These are phyloP conservation scores for Embidobia sp. DNA, from an alignment of 2,888 invertebrate genomes.

Conservation along the genomic window DNA sequence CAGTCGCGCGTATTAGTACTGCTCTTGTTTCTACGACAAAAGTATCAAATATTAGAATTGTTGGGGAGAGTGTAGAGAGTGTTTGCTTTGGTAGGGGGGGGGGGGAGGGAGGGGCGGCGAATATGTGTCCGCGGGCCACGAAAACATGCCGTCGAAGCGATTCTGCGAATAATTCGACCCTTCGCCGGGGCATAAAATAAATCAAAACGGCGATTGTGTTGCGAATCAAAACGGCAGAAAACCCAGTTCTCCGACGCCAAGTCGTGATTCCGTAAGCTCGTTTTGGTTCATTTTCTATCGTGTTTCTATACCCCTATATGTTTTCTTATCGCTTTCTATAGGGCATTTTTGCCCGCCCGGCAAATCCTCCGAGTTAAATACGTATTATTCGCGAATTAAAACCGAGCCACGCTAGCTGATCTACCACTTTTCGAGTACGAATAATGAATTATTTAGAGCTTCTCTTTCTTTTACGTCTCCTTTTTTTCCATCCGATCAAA, in stretches of 20 bases:
- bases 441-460: slow-evolving; percentile 16
- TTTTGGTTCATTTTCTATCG: slow-evolving; percentile 62
- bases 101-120: background rate
- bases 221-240: slow-evolving; percentile 63
- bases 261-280: slow-evolving; percentile 53
- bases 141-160: slow-evolving; percentile 38
- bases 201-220: slow-evolving; percentile 62
- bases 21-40: no score
- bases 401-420: slow-evolving; percentile 1
- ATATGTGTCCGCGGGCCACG: slow-evolving; percentile 51
- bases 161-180: slow-evolving; percentile 47
- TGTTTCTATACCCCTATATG: slow-evolving; percentile 61
- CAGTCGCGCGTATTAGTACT: no score
- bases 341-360: slow-evolving; percentile 37
- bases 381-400: slow-evolving; percentile 57
- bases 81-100: no score
- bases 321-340: slow-evolving; percentile 64
- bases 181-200: slow-evolving; percentile 56
- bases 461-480: no score
- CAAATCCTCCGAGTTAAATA: slow-evolving; percentile 56
- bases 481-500: no score
- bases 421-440: slow-evolving; percentile 8
- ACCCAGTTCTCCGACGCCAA: slow-evolving; percentile 55
- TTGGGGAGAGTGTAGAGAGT: no score
- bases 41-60: no score